Evolutionary conservation across 2,797 vertebrate genomes (phyloP), one percentile per base, ranked within the genome.

Genomic region (Peromyscus eremicus): DNA sequence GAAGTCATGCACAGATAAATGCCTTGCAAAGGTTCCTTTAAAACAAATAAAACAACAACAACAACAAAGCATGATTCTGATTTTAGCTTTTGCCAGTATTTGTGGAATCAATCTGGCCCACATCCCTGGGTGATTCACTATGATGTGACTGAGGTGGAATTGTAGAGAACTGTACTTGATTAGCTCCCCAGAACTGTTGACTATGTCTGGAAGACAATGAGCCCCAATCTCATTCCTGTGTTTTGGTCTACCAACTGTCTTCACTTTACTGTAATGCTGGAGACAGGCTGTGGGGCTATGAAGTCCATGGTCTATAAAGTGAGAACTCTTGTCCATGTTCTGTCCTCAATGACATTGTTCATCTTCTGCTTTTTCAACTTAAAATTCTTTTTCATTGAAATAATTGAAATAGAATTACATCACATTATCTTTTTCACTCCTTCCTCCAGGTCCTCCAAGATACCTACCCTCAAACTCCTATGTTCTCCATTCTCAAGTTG

Each of bases 31-130:
- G 0, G n/a, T n/a, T 60, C 75, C 19, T 75, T 57, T 55, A 11
- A 79, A 86, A 77, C 21, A 64, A 90, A 62, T 11, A 29, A 93
- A 57, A 91, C 34, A 6, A 40, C 23, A 8, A 37, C n/a, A 21
- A 40, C 16, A 80, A 87, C 40, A 71, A 62, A 81, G 34, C 37
- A 7, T 25, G 52, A 25, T 17, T 89, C 25, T 79, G 19, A 77
- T 49, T 64, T 37, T 83, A 95, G 57, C 12, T 91, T 89, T 92
- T 70, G n/a, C 29, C 52, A 46, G 27, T 91, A 79, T 92, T 70
- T 29, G 11, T 87, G 70, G 37, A 95, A 46, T 87, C 94, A 94
- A 91, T 81, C 14, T 4, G 88, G 27, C 6, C 27, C 17, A 8
- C 19, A 37, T 60, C 10, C 0, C 29, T 76, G 57, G 5, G 27